Conservation (phyloP, 2,113 vertebrate genomes). For the Siphamia tubifer region DNA sequence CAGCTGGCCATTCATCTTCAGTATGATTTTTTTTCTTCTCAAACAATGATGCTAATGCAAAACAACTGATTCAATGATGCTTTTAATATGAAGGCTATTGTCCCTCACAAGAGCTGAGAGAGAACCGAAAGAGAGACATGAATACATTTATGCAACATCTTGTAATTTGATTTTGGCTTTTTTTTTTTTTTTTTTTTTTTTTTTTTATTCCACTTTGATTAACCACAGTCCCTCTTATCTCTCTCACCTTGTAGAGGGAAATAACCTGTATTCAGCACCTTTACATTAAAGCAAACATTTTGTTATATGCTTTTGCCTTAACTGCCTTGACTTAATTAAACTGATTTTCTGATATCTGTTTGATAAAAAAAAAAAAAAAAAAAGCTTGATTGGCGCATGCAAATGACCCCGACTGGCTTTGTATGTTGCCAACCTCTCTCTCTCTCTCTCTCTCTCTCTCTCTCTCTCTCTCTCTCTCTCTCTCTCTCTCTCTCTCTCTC, state of each 20-base stretch:
- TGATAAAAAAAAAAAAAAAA: conserved; percentile 38
- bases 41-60: conserved; percentile 35
- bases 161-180: not conserved
- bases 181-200: not conserved
- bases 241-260: conserved; percentile 31
- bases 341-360: conserved; percentile 63
- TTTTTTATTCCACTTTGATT: not conserved
- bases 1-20: conserved; percentile 35
- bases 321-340: conserved; percentile 63
- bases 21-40: conserved; percentile 57
- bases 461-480: conserved; percentile 10
- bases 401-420: conserved; percentile 74
- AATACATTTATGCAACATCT: not conserved
- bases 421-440: conserved; percentile 69
- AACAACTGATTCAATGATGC: conserved; percentile 49
- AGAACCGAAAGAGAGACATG: not conserved
- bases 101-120: conserved; percentile 34
- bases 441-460: conserved; percentile 9
- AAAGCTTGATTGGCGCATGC: conserved; percentile 69
- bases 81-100: conserved; percentile 65
- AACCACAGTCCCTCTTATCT: conserved; percentile 14
- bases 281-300: conserved; percentile 31
- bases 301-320: conserved; percentile 68
- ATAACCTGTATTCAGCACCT: conserved; percentile 58
- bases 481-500: not conserved